These are phyloP conservation scores for Dolichoris vasculosae DNA, from an alignment of 1,140 invertebrate genomes.

Conservation along the genomic window DNA sequence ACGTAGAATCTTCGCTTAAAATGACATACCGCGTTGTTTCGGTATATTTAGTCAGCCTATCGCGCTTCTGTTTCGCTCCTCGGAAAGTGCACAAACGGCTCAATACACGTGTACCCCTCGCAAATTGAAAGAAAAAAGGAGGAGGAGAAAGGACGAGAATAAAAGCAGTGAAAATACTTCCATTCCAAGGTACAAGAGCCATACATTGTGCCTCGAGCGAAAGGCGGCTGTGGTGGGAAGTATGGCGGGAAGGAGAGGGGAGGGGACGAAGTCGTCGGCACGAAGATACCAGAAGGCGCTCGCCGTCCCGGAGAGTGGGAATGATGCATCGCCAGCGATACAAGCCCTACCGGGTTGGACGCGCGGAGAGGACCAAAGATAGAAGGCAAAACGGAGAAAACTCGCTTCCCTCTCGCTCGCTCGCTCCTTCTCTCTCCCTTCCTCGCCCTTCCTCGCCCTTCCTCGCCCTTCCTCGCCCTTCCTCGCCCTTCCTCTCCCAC, in stretches of 20 bases:
- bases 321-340: slow-evolving; percentile 19
- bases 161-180: not conserved
- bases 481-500: not conserved
- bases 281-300: slow-evolving; percentile 19
- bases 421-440: not conserved
- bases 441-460: not conserved
- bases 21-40: not conserved
- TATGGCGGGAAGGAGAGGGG: not conserved
- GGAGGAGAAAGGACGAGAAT: not conserved
- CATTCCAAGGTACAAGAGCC: slow-evolving; percentile 3
- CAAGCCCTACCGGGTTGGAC: slow-evolving; percentile 20
- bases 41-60: not conserved
- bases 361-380: slow-evolving; percentile 11
- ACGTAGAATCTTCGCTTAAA: not conserved
- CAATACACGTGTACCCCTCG: slow-evolving; percentile 4
- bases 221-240: not conserved
- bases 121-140: not conserved
- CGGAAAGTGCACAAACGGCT: slow-evolving; percentile 6
- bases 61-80: not conserved
- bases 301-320: slow-evolving; percentile 12
- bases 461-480: not conserved
- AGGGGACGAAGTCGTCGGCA: slow-evolving; percentile 7
- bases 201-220: slow-evolving; percentile 3
- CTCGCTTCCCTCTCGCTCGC: not conserved
- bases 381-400: slow-evolving; percentile 11